Percentiles rank a stretch among this genome's conserved stretches.
Conservation (phyloP, 2,888 invertebrate genomes). For the Drosophila villosipedis region DNA sequence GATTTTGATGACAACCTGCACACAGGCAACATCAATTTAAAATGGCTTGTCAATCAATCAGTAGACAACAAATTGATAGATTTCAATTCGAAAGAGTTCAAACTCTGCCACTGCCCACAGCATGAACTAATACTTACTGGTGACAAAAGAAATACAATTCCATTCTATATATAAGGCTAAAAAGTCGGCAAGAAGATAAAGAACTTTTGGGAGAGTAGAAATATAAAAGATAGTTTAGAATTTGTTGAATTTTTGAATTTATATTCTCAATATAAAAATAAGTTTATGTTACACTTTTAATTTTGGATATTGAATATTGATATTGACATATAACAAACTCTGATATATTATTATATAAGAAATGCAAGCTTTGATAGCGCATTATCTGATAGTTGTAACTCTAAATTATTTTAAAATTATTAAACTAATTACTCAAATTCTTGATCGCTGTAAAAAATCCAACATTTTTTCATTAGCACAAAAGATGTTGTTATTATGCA, state of each 20-base stretch:
- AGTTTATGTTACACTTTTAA: background rate
- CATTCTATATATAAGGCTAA: background rate
- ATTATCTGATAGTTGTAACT: background rate
- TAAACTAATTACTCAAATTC: background rate
- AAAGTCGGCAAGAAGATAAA: background rate
- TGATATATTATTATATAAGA: background rate
- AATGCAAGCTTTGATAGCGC: too few relatives aligned
- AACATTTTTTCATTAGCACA: background rate
- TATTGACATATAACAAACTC: too few relatives aligned
- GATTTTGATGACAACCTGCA: slow-evolving; percentile 27
- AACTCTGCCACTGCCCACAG: background rate
- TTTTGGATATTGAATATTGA: background rate
- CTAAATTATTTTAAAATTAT: background rate
- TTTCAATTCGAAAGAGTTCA: slow-evolving; percentile 45
- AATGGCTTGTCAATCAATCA: slow-evolving; percentile 76
- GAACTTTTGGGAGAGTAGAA: background rate
- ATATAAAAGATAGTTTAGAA: background rate
- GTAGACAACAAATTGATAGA: slow-evolving; percentile 53
- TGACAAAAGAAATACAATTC: background rate
- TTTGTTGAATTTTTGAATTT: background rate
- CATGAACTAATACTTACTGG: background rate
- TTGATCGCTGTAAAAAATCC: too few relatives aligned
- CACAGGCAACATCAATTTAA: slow-evolving; percentile 30
- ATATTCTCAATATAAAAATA: too few relatives aligned
- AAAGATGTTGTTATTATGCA: background rate